A percentile compares a stretch with the other conserved stretches of the same genome.
Evolutionary conservation across 2,888 invertebrate genomes (phyloP).

Genomic region (Phalera bucephala): DNA sequence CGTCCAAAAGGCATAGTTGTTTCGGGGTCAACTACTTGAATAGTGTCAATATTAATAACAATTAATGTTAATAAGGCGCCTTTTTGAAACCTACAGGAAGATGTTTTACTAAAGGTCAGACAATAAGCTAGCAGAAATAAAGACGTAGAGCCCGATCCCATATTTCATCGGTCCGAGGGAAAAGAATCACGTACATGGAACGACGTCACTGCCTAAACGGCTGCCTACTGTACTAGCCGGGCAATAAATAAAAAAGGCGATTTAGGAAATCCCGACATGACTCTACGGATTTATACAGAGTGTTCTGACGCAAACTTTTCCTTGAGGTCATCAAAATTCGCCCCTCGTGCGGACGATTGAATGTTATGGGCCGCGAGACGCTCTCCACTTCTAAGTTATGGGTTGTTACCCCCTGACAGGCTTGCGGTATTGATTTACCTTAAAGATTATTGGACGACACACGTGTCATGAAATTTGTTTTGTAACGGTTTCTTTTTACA

Average conservation of each 20-base stretch:
- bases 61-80: no score
- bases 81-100: no score
- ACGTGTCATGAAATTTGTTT: no score
- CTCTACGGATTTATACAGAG: constrained; percentile 77
- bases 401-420: constrained; percentile 65
- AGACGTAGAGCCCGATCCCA: constrained; percentile 33
- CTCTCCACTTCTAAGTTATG: constrained; percentile 73
- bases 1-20: no score
- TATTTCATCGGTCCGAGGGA: constrained; percentile 45
- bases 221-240: constrained; percentile 60
- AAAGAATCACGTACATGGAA: constrained; percentile 58
- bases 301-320: constrained; percentile 74
- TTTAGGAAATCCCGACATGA: constrained; percentile 79
- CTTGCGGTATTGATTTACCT: constrained; percentile 68
- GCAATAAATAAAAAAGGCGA: constrained; percentile 79
- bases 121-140: constrained; percentile 35
- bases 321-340: constrained; percentile 79
- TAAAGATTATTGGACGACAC: constrained; percentile 63
- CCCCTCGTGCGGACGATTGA: constrained; percentile 77
- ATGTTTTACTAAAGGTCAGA: no score
- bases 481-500: constrained; percentile 6
- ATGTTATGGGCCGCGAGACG: constrained; percentile 78
- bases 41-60: no score
- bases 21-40: no score
- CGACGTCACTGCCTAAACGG: constrained; percentile 67